phyloP scores from a whole-genome alignment of 2,113 vertebrate species.

The Hepsetus odoe region DNA sequence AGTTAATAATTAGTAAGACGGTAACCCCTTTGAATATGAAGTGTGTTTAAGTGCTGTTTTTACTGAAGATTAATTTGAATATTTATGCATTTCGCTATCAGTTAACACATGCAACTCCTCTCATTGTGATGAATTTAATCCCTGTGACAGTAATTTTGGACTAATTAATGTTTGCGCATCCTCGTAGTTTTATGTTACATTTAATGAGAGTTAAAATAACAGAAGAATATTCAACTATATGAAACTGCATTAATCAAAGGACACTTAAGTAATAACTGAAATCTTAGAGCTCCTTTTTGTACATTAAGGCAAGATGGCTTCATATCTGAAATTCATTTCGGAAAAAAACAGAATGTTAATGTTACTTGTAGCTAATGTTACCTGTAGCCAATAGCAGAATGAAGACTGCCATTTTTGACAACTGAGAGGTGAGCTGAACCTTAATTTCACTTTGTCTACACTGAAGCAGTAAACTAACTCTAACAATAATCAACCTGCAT shows the following conservation, averaged over 20 bases:
- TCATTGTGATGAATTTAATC: constrained; percentile 55
- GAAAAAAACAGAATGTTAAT: too few species aligned
- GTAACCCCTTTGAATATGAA: constrained; percentile 71
- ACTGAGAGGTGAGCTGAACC: too few species aligned
- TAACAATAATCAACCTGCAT: too few species aligned
- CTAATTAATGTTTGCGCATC: constrained; percentile 51
- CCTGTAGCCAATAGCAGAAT: too few species aligned
- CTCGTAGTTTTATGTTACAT: not conserved
- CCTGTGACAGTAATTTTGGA: constrained; percentile 48
- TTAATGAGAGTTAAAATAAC: constrained; percentile 26
- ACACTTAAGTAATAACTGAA: not conserved
- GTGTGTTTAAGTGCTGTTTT: constrained; percentile 63
- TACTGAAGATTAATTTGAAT: constrained; percentile 67
- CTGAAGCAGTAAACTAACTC: too few species aligned
- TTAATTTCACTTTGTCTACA: too few species aligned
- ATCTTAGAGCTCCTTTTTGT: not conserved
- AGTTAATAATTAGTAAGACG: constrained; percentile 75
- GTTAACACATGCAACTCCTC: constrained; percentile 64
- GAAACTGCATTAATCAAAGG: too few species aligned
- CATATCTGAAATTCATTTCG: too few species aligned
- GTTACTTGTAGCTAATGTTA: too few species aligned
- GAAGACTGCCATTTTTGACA: too few species aligned
- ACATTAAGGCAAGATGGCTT: not conserved
- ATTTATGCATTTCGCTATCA: constrained; percentile 67
- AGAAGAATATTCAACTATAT: not conserved